phyloP scores from a whole-genome alignment of 2,797 vertebrate genomes.

The Dryobates pubescens region DNA sequence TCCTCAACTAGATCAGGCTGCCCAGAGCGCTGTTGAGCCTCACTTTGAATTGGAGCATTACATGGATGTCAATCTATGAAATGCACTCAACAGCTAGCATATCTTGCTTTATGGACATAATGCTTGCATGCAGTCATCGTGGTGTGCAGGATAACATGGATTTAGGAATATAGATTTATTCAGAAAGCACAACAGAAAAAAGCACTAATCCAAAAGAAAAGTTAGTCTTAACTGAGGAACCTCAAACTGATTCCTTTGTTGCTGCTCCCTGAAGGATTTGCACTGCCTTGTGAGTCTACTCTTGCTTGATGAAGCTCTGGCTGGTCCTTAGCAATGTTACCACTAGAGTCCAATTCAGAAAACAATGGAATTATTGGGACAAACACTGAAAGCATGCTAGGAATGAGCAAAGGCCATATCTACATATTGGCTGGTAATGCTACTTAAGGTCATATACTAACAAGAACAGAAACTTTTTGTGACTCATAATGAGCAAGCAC shows the following conservation, averaged over 20 bases:
- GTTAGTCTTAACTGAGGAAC: background rate
- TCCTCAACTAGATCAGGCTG: too few relatives aligned
- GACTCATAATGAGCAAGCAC: background rate
- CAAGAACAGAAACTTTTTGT: background rate
- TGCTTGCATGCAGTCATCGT: background rate
- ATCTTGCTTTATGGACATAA: background rate
- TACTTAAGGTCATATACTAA: background rate
- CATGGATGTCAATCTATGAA: background rate
- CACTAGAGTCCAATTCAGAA: background rate
- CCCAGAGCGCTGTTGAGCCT: too few relatives aligned
- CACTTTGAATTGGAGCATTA: background rate
- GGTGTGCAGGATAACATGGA: background rate
- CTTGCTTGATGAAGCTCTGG: background rate
- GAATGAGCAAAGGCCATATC: background rate
- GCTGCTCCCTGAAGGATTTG: background rate
- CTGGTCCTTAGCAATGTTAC: background rate
- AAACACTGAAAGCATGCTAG: background rate
- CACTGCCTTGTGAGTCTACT: background rate
- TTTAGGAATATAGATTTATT: background rate
- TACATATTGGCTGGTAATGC: background rate
- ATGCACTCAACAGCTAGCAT: background rate
- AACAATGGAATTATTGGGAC: background rate
- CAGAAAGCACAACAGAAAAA: background rate
- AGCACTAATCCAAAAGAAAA: background rate
- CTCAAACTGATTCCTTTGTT: background rate